Evolutionary conservation across 2,888 invertebrate genomes (phyloP).

Genomic region (Trissoscelio sp.): DNA sequence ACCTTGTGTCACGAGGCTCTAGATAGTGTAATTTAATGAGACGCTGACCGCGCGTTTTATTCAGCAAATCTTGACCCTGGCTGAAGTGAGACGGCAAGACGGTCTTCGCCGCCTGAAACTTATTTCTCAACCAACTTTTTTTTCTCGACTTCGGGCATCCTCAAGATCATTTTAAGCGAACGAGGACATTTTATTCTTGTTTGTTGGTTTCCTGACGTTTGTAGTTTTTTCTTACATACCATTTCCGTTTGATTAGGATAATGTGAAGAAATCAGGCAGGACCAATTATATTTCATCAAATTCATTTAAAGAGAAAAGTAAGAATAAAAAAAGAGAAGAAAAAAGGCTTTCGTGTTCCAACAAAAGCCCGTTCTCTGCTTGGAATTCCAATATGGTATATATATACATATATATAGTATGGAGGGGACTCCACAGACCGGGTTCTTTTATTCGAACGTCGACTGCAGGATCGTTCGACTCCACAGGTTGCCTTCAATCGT

Average conservation of each 20-base stretch:
- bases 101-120: neutral
- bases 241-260: too few species aligned
- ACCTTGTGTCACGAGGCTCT: conserved; percentile 62
- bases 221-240: too few species aligned
- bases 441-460: conserved; percentile 63
- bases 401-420: too few species aligned
- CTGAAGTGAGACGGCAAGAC: conserved; percentile 14
- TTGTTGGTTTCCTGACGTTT: too few species aligned
- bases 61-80: conserved; percentile 64
- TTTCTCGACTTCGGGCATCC: too few species aligned
- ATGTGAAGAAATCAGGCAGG: neutral
- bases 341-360: conserved; percentile 40
- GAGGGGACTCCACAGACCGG: conserved; percentile 17
- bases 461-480: conserved; percentile 58
- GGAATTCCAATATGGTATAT: conserved; percentile 44
- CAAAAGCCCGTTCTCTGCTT: conserved; percentile 39
- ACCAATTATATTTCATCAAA: conserved; percentile 43
- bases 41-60: conserved; percentile 64
- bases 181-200: too few species aligned
- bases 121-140: too few species aligned
- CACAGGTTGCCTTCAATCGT: conserved; percentile 67
- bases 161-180: neutral
- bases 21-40: conserved; percentile 63
- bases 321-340: too few species aligned
- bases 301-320: conserved; percentile 35